Evolutionary conservation across 2,797 vertebrate genomes (phyloP).

Genomic region (Cygnus olor): DNA sequence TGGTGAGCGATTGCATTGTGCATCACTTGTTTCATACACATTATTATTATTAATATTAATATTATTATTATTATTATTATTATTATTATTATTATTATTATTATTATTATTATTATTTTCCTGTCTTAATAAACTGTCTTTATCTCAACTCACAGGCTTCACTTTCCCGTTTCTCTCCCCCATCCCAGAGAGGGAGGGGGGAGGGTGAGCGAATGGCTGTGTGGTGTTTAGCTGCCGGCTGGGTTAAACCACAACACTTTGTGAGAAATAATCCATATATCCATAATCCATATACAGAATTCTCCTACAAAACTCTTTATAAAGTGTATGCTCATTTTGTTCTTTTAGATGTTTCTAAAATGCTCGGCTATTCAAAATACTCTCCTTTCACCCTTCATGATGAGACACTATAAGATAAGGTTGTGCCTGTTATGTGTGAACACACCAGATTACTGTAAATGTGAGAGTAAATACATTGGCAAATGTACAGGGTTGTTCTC

Average conservation of each 20-base stretch:
- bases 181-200: too few species aligned
- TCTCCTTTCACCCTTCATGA: neutral
- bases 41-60: too few species aligned
- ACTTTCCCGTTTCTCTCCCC: too few species aligned
- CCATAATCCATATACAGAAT: neutral
- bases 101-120: too few species aligned
- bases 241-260: neutral
- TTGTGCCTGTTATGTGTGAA: neutral
- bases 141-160: too few species aligned
- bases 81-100: too few species aligned
- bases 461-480: neutral
- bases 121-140: too few species aligned
- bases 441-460: neutral
- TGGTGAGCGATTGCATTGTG: too few species aligned
- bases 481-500: neutral
- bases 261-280: neutral
- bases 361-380: neutral
- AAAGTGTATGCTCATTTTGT: neutral
- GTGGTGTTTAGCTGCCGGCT: too few species aligned
- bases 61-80: too few species aligned
- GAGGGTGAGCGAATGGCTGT: too few species aligned
- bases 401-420: neutral
- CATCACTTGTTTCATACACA: too few species aligned
- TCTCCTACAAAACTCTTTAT: neutral
- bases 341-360: neutral